Conservation (phyloP, 2,113 vertebrate species). For the Sakesphorus luctuosus region DNA sequence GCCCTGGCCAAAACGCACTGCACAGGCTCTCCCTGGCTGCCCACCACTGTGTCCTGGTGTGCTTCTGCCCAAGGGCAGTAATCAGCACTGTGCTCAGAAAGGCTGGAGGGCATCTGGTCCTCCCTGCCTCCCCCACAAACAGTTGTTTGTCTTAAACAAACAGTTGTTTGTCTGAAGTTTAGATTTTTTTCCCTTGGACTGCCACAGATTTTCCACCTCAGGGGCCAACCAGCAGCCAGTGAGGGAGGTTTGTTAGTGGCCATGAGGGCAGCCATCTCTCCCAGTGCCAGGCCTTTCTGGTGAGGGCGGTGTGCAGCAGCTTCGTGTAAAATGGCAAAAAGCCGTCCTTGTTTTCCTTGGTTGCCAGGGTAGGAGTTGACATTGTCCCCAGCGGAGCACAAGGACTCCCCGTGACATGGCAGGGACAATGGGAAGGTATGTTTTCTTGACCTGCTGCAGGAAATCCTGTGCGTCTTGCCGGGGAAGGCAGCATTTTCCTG, state of each 20-base stretch:
- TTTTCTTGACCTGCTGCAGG: constrained; percentile 79
- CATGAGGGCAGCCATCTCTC: background rate
- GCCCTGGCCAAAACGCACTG: fast-evolving
- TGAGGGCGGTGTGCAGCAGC: background rate
- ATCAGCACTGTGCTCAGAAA: fast-evolving
- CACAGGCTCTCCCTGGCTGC: no score
- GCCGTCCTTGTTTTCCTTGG: constrained; percentile 57
- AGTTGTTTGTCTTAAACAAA: constrained; percentile 15
- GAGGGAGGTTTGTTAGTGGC: background rate
- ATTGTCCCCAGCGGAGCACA: constrained; percentile 45
- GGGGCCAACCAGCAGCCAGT: background rate
- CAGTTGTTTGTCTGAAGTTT: constrained; percentile 24
- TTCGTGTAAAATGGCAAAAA: background rate
- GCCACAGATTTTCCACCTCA: constrained; percentile 34
- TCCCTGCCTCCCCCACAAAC: background rate
- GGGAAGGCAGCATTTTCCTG: constrained; percentile 68
- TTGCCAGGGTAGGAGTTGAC: constrained; percentile 53
- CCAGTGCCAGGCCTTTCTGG: background rate
- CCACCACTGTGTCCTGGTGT: no score
- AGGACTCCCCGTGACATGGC: constrained; percentile 52
- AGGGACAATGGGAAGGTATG: constrained; percentile 76
- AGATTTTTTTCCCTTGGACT: background rate
- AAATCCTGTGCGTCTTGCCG: constrained; percentile 76
- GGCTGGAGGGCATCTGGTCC: background rate
- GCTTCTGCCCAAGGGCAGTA: background rate